phyloP scores from a whole-genome alignment of 1,140 invertebrate species.

The Drosophila obscura region DNA sequence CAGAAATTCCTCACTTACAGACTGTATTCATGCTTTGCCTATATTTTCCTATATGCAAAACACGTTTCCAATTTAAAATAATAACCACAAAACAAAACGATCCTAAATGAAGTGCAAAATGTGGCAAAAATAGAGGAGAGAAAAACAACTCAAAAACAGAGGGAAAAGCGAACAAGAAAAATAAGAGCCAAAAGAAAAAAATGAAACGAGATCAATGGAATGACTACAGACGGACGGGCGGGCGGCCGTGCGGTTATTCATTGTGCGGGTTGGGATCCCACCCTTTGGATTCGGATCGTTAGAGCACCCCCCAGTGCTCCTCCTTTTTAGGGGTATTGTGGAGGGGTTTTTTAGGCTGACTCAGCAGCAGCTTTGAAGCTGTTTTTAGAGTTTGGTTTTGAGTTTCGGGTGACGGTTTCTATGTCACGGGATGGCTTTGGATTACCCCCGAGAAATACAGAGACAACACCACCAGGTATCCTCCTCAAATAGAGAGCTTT shows the following conservation, averaged over 20 bases:
- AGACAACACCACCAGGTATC: constrained; percentile 27
- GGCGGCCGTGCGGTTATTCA: background rate
- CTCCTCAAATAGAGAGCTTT: constrained; percentile 41
- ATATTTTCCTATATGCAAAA: constrained; percentile 65
- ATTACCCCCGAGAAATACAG: constrained; percentile 31
- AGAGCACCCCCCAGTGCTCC: constrained; percentile 27
- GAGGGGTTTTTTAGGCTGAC: constrained; percentile 27
- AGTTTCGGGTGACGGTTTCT: constrained; percentile 58
- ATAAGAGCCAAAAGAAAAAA: background rate
- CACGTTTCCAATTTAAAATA: constrained; percentile 73
- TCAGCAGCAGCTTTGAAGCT: constrained; percentile 47
- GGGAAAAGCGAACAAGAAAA: background rate
- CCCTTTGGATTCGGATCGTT: constrained; percentile 6
- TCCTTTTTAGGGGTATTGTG: constrained; percentile 19
- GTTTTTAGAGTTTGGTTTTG: constrained; percentile 30
- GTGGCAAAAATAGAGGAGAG: constrained; percentile 8
- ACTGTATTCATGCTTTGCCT: constrained; percentile 33
- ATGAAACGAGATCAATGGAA: constrained; percentile 6
- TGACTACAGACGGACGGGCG: background rate
- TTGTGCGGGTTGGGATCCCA: constrained; percentile 2
- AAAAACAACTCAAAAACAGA: constrained; percentile 1
- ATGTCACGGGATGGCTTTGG: constrained; percentile 62
- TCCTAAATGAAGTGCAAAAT: constrained; percentile 28
- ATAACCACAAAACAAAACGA: constrained; percentile 18
- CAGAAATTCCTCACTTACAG: background rate